Conservation (phyloP, 37 sponge, comb jelly and placozoan genomes). For the Aplysina aerophoba region DNA sequence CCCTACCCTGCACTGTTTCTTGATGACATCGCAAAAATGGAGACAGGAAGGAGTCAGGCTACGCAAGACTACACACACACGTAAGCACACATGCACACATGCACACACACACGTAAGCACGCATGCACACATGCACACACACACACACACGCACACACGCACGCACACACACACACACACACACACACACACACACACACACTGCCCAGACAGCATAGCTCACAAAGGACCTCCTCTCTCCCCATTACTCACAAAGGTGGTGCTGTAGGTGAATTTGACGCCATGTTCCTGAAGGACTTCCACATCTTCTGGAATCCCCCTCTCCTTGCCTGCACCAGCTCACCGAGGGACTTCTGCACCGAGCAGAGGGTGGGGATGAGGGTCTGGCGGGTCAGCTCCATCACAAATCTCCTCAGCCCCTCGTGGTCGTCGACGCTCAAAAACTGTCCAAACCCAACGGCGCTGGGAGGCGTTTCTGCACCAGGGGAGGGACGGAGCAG, state of each 20-base stretch:
- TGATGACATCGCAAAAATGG: too few species aligned
- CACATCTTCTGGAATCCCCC: background rate
- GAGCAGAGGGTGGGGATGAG: conserved; percentile 59
- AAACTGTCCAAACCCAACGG: conserved; percentile 51
- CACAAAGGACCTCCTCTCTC: too few species aligned
- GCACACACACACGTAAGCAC: background rate
- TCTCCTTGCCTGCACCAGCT: conserved; percentile 48
- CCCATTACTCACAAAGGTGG: conserved; percentile 25
- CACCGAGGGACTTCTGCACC: conserved; percentile 63
- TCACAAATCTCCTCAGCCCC: conserved; percentile 55
- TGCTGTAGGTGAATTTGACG: background rate
- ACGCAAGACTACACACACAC: too few species aligned
- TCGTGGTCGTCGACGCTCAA: conserved; percentile 67
- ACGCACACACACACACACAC: background rate
- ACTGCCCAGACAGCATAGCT: too few species aligned
- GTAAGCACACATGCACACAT: background rate
- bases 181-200: conserved; percentile 9
- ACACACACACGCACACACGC: background rate
- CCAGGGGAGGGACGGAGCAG: too few species aligned
- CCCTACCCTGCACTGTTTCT: too few species aligned
- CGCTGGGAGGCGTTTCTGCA: background rate
- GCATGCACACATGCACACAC: background rate
- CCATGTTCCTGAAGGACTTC: conserved; percentile 13
- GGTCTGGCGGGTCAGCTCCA: conserved; percentile 45
- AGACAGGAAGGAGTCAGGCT: too few species aligned